Evolutionary conservation across 1,140 invertebrate genomes (phyloP), one percentile per base, ranked within the genome.

Genomic region (Macrosteles quadrilineatus): DNA sequence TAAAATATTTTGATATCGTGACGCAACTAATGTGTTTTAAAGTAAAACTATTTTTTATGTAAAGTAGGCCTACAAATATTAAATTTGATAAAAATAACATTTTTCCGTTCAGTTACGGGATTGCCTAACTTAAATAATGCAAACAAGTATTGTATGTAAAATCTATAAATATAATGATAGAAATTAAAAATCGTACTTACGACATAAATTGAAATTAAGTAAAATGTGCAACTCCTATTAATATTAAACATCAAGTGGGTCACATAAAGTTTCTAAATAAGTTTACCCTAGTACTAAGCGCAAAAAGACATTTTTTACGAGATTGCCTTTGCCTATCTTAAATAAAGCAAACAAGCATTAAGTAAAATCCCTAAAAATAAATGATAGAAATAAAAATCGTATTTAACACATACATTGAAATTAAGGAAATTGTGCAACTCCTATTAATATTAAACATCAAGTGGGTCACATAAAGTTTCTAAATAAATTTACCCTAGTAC

Each of bases 281-380:
- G 27, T 73, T 53, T 29, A 63, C 31, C 17, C 70, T 36, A 50
- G 11, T 9, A 53, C 25, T 55, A n/a, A n/a, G n/a, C n/a, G n/a
- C n/a, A n/a, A n/a, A n/a, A n/a, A n/a, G n/a, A n/a, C n/a, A n/a
- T n/a, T n/a, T n/a, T n/a, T n/a, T n/a, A n/a, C n/a, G n/a, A n/a
- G n/a, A n/a, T n/a, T n/a, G n/a, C n/a, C n/a, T n/a, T n/a, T n/a
- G n/a, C n/a, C n/a, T n/a, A n/a, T n/a, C n/a, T n/a, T n/a, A n/a
- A n/a, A n/a, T n/a, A n/a, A n/a, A n/a, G n/a, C n/a, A n/a, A n/a
- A n/a, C n/a, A n/a, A n/a, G n/a, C n/a, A n/a, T n/a, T n/a, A n/a
- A n/a, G n/a, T n/a, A n/a, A n/a, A n/a, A n/a, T n/a, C n/a, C n/a
- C n/a, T n/a, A n/a, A n/a, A n/a, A n/a, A n/a, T n/a, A n/a, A n/a